phyloP scores from a whole-genome alignment of 2,888 invertebrate genomes.

The Cheilosia urbana region DNA sequence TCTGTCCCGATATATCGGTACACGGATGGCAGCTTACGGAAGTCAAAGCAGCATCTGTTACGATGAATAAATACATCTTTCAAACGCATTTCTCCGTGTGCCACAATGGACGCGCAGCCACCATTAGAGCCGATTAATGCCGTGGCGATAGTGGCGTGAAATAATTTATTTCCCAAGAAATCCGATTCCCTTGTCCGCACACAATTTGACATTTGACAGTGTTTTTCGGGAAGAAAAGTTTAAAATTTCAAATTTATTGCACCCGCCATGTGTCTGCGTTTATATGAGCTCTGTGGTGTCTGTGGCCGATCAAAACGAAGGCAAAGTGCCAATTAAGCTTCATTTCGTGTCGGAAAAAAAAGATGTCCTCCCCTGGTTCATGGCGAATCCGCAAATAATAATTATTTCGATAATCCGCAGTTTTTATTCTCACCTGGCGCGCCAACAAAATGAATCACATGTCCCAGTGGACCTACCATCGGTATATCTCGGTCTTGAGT shows the following conservation, averaged over 20 bases:
- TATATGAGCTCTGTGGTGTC: neutral
- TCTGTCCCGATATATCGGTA: slow-evolving; percentile 16
- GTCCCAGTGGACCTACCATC: slow-evolving; percentile 38
- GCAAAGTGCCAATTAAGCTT: slow-evolving; percentile 51
- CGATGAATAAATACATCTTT: slow-evolving; percentile 64
- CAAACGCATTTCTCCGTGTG: slow-evolving; percentile 39
- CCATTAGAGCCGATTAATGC: slow-evolving; percentile 55
- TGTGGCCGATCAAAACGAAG: slow-evolving; percentile 32
- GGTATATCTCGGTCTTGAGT: slow-evolving; percentile 8
- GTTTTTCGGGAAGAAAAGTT: slow-evolving; percentile 11
- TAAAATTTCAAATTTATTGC: slow-evolving; percentile 57
- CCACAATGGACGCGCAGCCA: slow-evolving; percentile 28
- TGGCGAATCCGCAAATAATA: slow-evolving; percentile 25
- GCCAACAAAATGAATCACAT: slow-evolving; percentile 80
- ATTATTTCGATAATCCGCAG: slow-evolving; percentile 61
- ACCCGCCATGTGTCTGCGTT: neutral
- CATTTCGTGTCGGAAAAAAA: neutral
- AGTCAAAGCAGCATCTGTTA: slow-evolving; percentile 56
- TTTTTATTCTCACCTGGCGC: slow-evolving; percentile 82
- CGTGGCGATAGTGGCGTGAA: slow-evolving; percentile 32
- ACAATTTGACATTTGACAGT: slow-evolving; percentile 57
- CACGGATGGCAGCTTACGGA: slow-evolving; percentile 31
- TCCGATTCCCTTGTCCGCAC: slow-evolving; percentile 61
- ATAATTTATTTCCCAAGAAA: slow-evolving; percentile 63
- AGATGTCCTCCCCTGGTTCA: neutral